Conservation (phyloP, 2,888 invertebrate species). For the Melanostoma mellinum region DNA sequence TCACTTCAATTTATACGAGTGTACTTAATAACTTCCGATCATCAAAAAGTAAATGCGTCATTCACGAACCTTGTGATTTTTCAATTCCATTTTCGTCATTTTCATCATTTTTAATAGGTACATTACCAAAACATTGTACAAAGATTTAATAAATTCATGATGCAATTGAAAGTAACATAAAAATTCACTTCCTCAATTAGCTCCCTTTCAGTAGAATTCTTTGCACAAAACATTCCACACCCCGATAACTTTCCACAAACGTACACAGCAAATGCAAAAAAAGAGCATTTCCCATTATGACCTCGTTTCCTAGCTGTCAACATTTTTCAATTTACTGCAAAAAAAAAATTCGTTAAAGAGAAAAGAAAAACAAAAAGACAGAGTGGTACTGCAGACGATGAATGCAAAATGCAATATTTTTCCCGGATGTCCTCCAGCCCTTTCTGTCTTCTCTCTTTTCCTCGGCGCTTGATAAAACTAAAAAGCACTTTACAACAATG, state of each 20-base stretch:
- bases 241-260: not conserved
- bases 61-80: too few species aligned
- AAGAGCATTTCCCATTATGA: slow-evolving; percentile 30
- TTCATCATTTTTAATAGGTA: too few species aligned
- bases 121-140: too few species aligned
- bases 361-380: not conserved
- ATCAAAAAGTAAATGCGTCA: too few species aligned
- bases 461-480: not conserved
- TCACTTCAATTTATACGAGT: too few species aligned
- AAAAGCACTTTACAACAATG: slow-evolving; percentile 48
- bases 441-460: not conserved
- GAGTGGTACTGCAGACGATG: slow-evolving; percentile 18
- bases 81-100: too few species aligned
- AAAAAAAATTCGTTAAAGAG: not conserved
- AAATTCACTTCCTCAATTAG: too few species aligned
- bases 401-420: slow-evolving; percentile 2
- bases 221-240: not conserved
- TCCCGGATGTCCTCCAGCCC: slow-evolving; percentile 30
- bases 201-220: too few species aligned
- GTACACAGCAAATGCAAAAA: not conserved
- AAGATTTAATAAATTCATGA: too few species aligned
- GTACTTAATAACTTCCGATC: too few species aligned
- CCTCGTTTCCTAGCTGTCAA: slow-evolving; percentile 48
- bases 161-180: too few species aligned
- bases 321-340: slow-evolving; percentile 43